Conservation (phyloP, 2,113 vertebrate species). For the Shinisaurus crocodilurus region DNA sequence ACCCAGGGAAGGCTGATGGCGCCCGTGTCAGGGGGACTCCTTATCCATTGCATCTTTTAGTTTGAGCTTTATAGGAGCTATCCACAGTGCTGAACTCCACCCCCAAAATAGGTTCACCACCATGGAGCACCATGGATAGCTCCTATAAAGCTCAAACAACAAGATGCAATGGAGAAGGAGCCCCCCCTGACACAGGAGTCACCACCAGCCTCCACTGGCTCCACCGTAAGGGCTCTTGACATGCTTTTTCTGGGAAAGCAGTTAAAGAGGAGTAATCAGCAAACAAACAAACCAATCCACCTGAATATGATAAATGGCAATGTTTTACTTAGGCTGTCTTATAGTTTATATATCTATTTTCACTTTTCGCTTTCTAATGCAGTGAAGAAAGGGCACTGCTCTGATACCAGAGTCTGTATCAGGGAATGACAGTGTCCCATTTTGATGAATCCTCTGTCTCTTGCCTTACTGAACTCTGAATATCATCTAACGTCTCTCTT, state of each 20-base stretch:
- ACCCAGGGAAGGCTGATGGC: too few relatives aligned
- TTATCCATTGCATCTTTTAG: too few relatives aligned
- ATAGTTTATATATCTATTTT: background rate
- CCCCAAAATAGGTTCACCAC: too few relatives aligned
- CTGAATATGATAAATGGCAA: conserved; percentile 13
- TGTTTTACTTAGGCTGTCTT: conserved; percentile 23
- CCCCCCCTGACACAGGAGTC: too few relatives aligned
- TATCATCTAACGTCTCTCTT: conserved; percentile 21
- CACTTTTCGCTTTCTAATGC: conserved; percentile 6
- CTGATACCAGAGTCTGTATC: background rate
- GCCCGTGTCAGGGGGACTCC: too few relatives aligned
- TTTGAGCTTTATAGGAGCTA: too few relatives aligned
- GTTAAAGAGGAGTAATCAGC: background rate
- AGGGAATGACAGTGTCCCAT: background rate
- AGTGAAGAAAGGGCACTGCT: conserved; percentile 10
- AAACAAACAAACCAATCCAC: background rate
- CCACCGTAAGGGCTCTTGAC: background rate
- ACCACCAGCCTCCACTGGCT: too few relatives aligned
- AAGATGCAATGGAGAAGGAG: too few relatives aligned
- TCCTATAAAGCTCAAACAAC: too few relatives aligned
- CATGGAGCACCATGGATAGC: too few relatives aligned
- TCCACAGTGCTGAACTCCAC: too few relatives aligned
- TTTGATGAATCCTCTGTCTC: conserved; percentile 31
- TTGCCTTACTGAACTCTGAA: conserved; percentile 33
- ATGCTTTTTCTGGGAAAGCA: conserved; percentile 24